phyloP scores from a whole-genome alignment of 30 jellyfish, hydroid and myxozoan genomes.

The Aurelia sp. region DNA sequence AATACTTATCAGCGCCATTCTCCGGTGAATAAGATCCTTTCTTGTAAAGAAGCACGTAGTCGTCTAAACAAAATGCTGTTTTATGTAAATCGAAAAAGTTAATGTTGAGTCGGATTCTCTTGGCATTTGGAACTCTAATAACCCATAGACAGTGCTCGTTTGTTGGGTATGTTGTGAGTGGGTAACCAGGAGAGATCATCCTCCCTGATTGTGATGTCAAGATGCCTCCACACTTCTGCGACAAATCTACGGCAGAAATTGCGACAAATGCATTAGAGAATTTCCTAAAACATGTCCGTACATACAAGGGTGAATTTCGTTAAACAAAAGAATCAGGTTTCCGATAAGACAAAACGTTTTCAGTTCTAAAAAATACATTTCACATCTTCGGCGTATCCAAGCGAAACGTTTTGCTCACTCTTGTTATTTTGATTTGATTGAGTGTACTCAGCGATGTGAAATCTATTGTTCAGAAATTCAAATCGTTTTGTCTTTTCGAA shows the following conservation, averaged over 20 bases:
- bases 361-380: too few relatives aligned
- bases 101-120: slow-evolving; percentile 38
- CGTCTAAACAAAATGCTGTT: slow-evolving; percentile 59
- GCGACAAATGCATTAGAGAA: background rate
- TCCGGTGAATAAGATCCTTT: slow-evolving; percentile 69
- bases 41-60: slow-evolving; percentile 60
- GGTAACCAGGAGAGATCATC: slow-evolving; percentile 71
- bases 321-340: too few relatives aligned
- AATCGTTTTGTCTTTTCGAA: too few relatives aligned
- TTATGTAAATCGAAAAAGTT: slow-evolving; percentile 62
- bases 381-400: too few relatives aligned
- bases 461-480: too few relatives aligned
- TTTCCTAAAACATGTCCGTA: too few relatives aligned
- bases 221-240: slow-evolving; percentile 83
- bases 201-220: slow-evolving; percentile 55
- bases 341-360: too few relatives aligned
- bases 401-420: too few relatives aligned
- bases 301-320: too few relatives aligned
- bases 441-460: too few relatives aligned
- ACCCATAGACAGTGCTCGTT: slow-evolving; percentile 80
- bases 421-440: too few relatives aligned
- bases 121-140: slow-evolving; percentile 58
- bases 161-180: slow-evolving; percentile 43
- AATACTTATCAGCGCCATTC: slow-evolving; percentile 29
- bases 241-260: slow-evolving; percentile 5